Evolutionary conservation across 30 jellyfish, hydroid and myxozoan species (phyloP), one percentile per base, ranked within the genome.

Genomic region (Nemopilema nomurai): DNA sequence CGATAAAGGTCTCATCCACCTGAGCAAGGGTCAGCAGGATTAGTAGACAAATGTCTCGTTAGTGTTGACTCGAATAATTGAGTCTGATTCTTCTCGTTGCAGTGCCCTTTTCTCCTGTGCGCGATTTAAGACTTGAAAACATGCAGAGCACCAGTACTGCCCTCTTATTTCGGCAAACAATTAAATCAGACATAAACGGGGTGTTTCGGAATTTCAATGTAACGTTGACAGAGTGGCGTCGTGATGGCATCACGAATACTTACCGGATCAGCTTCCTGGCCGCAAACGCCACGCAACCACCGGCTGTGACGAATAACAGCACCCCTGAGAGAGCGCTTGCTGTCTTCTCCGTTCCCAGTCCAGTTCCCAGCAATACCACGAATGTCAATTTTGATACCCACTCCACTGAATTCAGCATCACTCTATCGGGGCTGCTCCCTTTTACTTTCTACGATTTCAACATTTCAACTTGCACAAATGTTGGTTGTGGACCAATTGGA

Each of bases 401-500:
- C 16, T 27, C 83, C 6, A 66, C 51, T 1, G 26, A 73, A 23
- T 73, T 73, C 33, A 16, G 41, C 41, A 41, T 73, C 4, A 21
- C 20, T 4, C 18, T 73, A 0, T 3, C 69, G 7, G 70, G 83
- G 6, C 70, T 73, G 4, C 26, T 73, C 17, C 83, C 83, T 3
- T 73, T 13, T 21, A 73, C 83, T 0, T 0, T 30, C 0, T 73
- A 73, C 51, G 33, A 7, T 41, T n/a, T 77, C 16, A 49, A 51
- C 24, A n/a, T 77, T 19, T 28, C 87, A 28, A 30, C 87, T 19
- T 77, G 87, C 77, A 77, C 87, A 7, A 51, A 1, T 41, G 63
- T 77, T 26, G 87, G 87, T 30, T 77, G 87, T 28, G 87, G 87
- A 51, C 87, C 87, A 8, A 49, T 7, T 1, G 76, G 75, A 7